Percentiles rank a stretch among this genome's conserved stretches.
phyloP scores from a whole-genome alignment of 2,888 invertebrate genomes.

The Beris morrisii region DNA sequence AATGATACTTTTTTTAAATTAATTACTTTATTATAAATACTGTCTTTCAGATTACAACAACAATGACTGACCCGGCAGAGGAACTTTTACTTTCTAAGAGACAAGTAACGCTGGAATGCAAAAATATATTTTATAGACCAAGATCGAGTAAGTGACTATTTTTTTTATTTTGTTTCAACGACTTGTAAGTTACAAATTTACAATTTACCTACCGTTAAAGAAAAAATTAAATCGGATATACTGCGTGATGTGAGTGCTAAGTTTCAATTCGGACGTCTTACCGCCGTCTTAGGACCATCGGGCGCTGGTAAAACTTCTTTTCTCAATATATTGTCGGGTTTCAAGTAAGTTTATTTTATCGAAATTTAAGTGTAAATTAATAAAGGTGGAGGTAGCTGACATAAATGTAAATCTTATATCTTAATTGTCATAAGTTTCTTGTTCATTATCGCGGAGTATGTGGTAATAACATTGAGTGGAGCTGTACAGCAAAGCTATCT shows the following conservation, averaged over 20 bases:
- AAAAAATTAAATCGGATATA: constrained; percentile 48
- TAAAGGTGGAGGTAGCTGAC: too few relatives aligned
- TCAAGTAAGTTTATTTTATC: constrained; percentile 59
- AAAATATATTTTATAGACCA: constrained; percentile 17
- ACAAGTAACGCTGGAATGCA: constrained; percentile 17
- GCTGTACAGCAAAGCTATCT: not conserved
- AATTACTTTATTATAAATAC: too few relatives aligned
- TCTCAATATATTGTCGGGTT: constrained; percentile 72
- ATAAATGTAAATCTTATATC: too few relatives aligned
- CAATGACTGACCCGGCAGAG: constrained; percentile 18
- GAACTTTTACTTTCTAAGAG: constrained; percentile 19
- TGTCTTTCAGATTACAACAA: not conserved
- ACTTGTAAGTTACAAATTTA: not conserved
- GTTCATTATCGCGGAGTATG: too few relatives aligned
- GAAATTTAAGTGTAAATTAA: too few relatives aligned
- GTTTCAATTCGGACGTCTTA: constrained; percentile 64
- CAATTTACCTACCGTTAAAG: not conserved
- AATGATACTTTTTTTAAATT: too few relatives aligned
- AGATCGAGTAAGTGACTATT: constrained; percentile 17
- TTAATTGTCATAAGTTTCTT: too few relatives aligned
- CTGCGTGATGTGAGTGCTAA: constrained; percentile 62
- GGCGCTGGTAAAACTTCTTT: constrained; percentile 78
- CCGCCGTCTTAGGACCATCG: constrained; percentile 70
- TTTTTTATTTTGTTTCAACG: not conserved
- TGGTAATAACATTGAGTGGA: too few relatives aligned